Conservation (phyloP, 2,113 vertebrate genomes). For the Tachycineta bicolor region DNA sequence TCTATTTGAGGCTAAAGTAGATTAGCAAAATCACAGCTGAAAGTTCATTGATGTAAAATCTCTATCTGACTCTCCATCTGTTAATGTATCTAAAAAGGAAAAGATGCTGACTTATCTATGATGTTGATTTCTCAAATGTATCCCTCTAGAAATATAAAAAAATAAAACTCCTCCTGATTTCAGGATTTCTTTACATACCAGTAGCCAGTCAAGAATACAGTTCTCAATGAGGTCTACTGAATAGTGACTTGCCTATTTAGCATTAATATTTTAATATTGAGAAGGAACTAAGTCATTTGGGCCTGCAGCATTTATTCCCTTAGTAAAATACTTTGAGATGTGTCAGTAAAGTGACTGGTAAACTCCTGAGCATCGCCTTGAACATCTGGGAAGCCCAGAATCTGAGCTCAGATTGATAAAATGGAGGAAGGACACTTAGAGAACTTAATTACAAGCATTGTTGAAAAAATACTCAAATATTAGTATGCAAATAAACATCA, state of each 20-base stretch:
- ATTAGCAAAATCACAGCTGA: background rate
- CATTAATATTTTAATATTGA: background rate
- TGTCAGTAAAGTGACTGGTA: background rate
- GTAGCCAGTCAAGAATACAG: background rate
- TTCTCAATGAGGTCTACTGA: background rate
- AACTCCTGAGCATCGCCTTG: background rate
- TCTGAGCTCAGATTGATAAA: background rate
- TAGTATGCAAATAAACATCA: background rate
- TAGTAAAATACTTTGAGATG: background rate
- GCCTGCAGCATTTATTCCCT: background rate
- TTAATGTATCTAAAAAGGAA: background rate
- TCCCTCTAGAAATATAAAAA: background rate
- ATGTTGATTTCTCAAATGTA: background rate
- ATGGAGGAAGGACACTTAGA: background rate
- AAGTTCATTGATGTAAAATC: background rate
- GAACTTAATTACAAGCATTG: background rate
- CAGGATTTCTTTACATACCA: background rate
- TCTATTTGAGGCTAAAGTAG: background rate
- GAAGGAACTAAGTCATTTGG: background rate
- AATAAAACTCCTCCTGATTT: background rate
- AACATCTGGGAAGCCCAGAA: background rate
- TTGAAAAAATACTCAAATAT: background rate
- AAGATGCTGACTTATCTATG: background rate
- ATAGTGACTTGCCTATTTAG: background rate
- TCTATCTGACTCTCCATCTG: background rate